Evolutionary conservation across 2,888 invertebrate species (phyloP).

Genomic region (Hypsopygia costalis): DNA sequence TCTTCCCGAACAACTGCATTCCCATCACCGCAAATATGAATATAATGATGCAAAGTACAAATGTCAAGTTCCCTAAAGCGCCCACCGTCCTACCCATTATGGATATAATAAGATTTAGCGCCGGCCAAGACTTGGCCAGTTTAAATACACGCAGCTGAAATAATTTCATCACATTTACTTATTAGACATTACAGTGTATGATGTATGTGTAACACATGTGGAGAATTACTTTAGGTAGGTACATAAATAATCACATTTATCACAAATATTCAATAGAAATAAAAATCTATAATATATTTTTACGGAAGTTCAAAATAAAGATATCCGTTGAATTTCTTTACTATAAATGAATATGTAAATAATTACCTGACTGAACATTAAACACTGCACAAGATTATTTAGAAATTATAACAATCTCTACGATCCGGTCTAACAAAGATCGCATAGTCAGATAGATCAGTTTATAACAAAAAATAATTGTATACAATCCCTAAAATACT

Average conservation of each 20-base stretch:
- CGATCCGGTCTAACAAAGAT: too few species aligned
- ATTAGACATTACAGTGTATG: slow-evolving; percentile 15
- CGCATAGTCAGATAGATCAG: too few species aligned
- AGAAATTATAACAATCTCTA: too few species aligned
- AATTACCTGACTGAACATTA: too few species aligned
- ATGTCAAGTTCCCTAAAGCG: slow-evolving; percentile 96
- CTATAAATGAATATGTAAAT: too few species aligned
- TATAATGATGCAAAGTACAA: slow-evolving; percentile 97
- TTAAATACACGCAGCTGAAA: slow-evolving; percentile 97
- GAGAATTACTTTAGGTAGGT: neutral
- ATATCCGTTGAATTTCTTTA: too few species aligned
- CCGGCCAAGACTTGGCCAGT: slow-evolving; percentile 98
- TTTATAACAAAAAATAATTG: too few species aligned
- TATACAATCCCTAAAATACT: too few species aligned
- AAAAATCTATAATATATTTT: too few species aligned
- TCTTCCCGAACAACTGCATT: slow-evolving; percentile 96
- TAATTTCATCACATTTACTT: slow-evolving; percentile 66
- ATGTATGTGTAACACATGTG: slow-evolving; percentile 14
- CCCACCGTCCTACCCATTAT: slow-evolving; percentile 98
- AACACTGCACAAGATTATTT: too few species aligned
- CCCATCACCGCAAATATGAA: slow-evolving; percentile 99
- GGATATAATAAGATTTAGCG: slow-evolving; percentile 95
- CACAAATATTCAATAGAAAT: too few species aligned
- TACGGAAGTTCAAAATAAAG: too few species aligned
- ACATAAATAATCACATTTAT: neutral